Conservation (phyloP, 2,888 invertebrate genomes). For the Nemotelus pantherinus region DNA sequence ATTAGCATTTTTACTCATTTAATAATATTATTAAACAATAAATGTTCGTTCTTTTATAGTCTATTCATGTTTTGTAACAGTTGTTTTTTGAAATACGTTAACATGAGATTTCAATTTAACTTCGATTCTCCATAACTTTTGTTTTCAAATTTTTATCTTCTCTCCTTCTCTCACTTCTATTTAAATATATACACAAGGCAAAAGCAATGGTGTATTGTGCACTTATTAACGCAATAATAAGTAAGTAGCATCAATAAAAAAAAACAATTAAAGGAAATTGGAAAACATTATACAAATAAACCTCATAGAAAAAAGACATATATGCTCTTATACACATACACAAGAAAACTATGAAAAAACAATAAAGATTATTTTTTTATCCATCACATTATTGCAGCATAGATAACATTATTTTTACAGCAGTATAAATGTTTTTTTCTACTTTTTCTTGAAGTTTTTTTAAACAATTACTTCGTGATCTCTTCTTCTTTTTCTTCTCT, state of each 20-base stretch:
- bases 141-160: background rate
- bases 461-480: slow-evolving; percentile 18
- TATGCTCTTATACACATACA: slow-evolving; percentile 22
- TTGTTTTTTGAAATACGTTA: background rate
- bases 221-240: slow-evolving; percentile 19
- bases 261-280: slow-evolving; percentile 11
- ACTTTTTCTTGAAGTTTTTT: slow-evolving; percentile 1
- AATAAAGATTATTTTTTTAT: background rate
- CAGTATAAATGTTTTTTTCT: slow-evolving; percentile 24
- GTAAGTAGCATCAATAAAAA: slow-evolving; percentile 29
- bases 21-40: slow-evolving; percentile 28
- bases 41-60: slow-evolving; percentile 8
- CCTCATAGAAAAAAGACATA: slow-evolving; percentile 32
- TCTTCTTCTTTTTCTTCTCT: slow-evolving; percentile 5
- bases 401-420: slow-evolving; percentile 12
- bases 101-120: slow-evolving; percentile 24
- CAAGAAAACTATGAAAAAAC: slow-evolving; percentile 14
- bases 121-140: slow-evolving; percentile 12
- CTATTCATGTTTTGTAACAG: slow-evolving; percentile 30
- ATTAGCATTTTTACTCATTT: slow-evolving; percentile 16
- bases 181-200: slow-evolving; percentile 41
- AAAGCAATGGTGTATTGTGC: slow-evolving; percentile 29
- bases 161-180: background rate
- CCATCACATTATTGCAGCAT: slow-evolving; percentile 42
- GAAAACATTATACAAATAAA: slow-evolving; percentile 24